Percentiles rank a stretch among this genome's conserved stretches.
Conservation (phyloP, 2,888 invertebrate species). For the Chymomyza caudatula region DNA sequence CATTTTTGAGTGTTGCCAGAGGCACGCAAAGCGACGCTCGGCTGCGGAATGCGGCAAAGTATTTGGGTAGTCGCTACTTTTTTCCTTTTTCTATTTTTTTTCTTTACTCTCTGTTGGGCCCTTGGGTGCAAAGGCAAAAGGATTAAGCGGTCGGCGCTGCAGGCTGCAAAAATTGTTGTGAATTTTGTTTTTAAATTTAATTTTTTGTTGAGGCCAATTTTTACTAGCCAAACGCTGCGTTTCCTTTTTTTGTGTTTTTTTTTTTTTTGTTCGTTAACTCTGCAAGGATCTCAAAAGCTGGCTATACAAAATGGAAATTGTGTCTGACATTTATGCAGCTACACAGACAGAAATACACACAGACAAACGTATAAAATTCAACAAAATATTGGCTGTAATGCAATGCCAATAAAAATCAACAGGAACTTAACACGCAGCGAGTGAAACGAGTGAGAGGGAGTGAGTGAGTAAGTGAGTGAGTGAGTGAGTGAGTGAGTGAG, state of each 20-base stretch:
- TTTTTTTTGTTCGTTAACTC: slow-evolving; percentile 4
- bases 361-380: slow-evolving; percentile 45
- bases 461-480: too few species aligned
- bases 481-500: background rate
- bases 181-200: slow-evolving; percentile 34
- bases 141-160: slow-evolving; percentile 22
- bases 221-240: slow-evolving; percentile 14
- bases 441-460: background rate
- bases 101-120: slow-evolving; percentile 12
- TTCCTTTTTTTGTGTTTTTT: background rate
- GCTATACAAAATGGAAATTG: background rate
- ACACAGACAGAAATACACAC: background rate
- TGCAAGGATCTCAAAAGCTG: slow-evolving; percentile 21
- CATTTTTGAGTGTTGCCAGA: slow-evolving; percentile 72
- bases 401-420: slow-evolving; percentile 30
- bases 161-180: slow-evolving; percentile 54
- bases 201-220: slow-evolving; percentile 43
- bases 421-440: background rate
- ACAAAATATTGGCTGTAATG: slow-evolving; percentile 52
- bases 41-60: slow-evolving; percentile 69
- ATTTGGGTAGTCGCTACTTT: slow-evolving; percentile 36
- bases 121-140: slow-evolving; percentile 5
- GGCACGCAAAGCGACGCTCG: slow-evolving; percentile 42
- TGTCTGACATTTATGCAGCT: background rate
- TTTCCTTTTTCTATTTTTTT: slow-evolving; percentile 37